phyloP scores from a whole-genome alignment of 1,140 invertebrate genomes.

The Mya arenaria region DNA sequence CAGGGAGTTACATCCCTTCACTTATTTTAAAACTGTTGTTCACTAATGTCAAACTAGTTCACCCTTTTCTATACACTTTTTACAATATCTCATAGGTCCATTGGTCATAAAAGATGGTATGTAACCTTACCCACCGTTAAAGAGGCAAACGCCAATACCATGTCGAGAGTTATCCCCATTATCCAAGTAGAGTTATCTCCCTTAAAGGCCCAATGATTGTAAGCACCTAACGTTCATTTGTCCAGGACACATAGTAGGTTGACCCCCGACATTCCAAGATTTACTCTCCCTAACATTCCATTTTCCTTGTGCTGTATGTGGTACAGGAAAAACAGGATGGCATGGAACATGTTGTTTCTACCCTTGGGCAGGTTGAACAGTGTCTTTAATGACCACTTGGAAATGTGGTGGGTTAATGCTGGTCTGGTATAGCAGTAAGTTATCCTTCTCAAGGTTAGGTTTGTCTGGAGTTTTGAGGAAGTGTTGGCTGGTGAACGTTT shows the following conservation, averaged over 20 bases:
- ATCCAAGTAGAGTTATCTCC: no score
- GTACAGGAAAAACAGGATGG: constrained; percentile 89
- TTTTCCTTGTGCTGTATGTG: constrained; percentile 88
- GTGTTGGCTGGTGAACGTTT: constrained; percentile 88
- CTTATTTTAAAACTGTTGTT: no score
- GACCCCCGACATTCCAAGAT: constrained; percentile 89
- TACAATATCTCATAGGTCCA: no score
- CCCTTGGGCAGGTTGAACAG: constrained; percentile 86
- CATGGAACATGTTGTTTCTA: constrained; percentile 91
- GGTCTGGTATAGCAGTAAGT: constrained; percentile 80
- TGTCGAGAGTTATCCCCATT: no score
- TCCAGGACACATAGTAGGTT: constrained; percentile 84
- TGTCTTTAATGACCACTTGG: constrained; percentile 85
- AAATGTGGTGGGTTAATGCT: constrained; percentile 88
- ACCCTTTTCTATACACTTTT: no score
- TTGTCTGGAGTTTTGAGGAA: constrained; percentile 85
- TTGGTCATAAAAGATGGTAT: no score
- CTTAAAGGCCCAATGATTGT: no score
- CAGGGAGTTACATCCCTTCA: no score
- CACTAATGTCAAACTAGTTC: no score
- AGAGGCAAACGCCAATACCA: no score
- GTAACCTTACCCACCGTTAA: no score
- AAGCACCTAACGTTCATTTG: constrained; percentile 15
- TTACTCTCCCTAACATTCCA: constrained; percentile 89
- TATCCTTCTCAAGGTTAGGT: constrained; percentile 78